Conservation (phyloP, 2,113 vertebrate species). For the Anguilla rostrata region DNA sequence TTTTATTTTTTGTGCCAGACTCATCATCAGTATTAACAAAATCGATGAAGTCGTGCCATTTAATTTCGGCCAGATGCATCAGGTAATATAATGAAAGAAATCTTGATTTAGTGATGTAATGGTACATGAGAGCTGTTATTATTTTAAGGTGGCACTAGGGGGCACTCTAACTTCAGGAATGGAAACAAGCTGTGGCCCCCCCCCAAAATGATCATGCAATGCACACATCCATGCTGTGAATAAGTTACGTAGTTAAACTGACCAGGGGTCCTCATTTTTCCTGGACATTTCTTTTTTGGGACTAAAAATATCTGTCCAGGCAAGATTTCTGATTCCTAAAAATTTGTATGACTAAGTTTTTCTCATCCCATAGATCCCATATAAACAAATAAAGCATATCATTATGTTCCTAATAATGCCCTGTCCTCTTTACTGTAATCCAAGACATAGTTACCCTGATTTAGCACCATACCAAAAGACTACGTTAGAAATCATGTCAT, state of each 20-base stretch:
- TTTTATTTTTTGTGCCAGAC: not conserved
- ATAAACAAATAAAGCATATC: too few relatives aligned
- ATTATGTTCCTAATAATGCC: too few relatives aligned
- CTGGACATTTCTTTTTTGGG: too few relatives aligned
- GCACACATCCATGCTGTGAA: not conserved
- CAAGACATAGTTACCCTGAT: too few relatives aligned
- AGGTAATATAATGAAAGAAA: not conserved
- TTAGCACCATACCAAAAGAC: too few relatives aligned
- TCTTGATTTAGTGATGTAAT: not conserved
- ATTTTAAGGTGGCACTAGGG: conserved; percentile 18
- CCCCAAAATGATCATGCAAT: not conserved
- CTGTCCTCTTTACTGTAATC: too few relatives aligned
- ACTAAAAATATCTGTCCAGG: too few relatives aligned
- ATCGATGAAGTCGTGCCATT: not conserved
- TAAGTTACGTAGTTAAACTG: not conserved
- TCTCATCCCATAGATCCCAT: too few relatives aligned
- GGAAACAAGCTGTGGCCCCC: not conserved
- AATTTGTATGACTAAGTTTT: too few relatives aligned
- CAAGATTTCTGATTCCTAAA: too few relatives aligned
- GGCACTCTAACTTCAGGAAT: not conserved
- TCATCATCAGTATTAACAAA: conserved; percentile 2
- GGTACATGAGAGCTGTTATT: conserved; percentile 6
- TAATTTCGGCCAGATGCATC: not conserved
- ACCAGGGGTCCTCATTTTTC: too few relatives aligned
- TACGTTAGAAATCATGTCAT: not conserved